Conservation (phyloP, 2,888 invertebrate genomes). For the Strigamia crassipes region DNA sequence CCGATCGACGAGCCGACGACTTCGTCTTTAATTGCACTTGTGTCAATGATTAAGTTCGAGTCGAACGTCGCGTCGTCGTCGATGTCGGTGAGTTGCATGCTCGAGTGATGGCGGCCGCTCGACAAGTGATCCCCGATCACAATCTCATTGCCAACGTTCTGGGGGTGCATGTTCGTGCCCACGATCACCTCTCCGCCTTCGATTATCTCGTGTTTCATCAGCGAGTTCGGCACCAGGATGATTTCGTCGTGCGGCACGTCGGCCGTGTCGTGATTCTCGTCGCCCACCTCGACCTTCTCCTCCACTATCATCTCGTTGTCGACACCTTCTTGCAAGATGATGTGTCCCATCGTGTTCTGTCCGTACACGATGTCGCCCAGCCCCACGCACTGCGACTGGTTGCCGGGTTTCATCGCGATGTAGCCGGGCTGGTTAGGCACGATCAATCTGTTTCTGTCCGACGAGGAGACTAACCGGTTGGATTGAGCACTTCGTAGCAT, state of each 20-base stretch:
- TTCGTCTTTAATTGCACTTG: constrained; percentile 49
- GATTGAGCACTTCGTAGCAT: not conserved
- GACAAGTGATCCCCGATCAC: constrained; percentile 51
- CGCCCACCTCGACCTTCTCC: constrained; percentile 51
- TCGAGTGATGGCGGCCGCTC: constrained; percentile 47
- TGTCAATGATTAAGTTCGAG: constrained; percentile 52
- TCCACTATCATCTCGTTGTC: constrained; percentile 51
- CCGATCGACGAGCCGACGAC: constrained; percentile 52
- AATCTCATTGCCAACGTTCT: constrained; percentile 52
- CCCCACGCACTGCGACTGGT: constrained; percentile 39
- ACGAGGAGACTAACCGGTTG: not conserved
- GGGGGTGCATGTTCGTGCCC: constrained; percentile 49
- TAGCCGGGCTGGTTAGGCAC: constrained; percentile 47
- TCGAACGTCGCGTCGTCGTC: constrained; percentile 50
- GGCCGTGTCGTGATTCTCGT: constrained; percentile 44
- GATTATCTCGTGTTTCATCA: constrained; percentile 52
- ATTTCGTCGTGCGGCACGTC: constrained; percentile 51
- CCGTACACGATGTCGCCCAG: constrained; percentile 51
- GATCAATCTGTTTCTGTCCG: constrained; percentile 13
- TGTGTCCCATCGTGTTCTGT: constrained; percentile 49
- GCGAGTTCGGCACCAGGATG: constrained; percentile 52
- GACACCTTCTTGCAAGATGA: constrained; percentile 51
- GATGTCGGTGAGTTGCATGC: constrained; percentile 43
- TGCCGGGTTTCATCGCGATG: constrained; percentile 50
- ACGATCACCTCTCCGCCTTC: constrained; percentile 52